Evolutionary conservation across 2,113 vertebrate species (phyloP).

Genomic region (Myrmecobius fasciatus): DNA sequence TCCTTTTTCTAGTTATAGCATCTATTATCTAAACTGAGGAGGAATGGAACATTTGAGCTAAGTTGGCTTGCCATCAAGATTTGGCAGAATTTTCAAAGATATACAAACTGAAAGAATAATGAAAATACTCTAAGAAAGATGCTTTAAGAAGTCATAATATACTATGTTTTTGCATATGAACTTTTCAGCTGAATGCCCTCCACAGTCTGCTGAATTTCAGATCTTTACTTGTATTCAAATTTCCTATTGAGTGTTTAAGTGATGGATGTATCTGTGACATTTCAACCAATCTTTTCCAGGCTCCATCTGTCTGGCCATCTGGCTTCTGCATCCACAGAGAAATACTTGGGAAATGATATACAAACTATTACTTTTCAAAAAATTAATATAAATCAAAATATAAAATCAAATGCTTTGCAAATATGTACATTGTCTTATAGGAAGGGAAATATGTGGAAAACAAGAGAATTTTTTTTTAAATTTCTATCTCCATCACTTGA

Average conservation of each 20-base stretch:
- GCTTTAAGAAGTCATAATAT: slow-evolving; percentile 64
- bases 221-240: slow-evolving; percentile 79
- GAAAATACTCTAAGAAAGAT: slow-evolving; percentile 47
- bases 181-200: slow-evolving; percentile 76
- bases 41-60: background rate
- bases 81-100: slow-evolving; percentile 28
- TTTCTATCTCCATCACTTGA: slow-evolving; percentile 61
- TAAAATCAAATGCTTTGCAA: slow-evolving; percentile 66
- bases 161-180: slow-evolving; percentile 67
- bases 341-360: slow-evolving; percentile 75
- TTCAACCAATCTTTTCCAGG: slow-evolving; percentile 79
- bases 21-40: slow-evolving; percentile 11
- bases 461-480: slow-evolving; percentile 25
- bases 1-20: background rate
- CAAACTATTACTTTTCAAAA: slow-evolving; percentile 73
- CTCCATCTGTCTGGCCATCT: slow-evolving; percentile 87
- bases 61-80: slow-evolving; percentile 31
- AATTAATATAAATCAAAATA: slow-evolving; percentile 73
- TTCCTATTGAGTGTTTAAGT: slow-evolving; percentile 70
- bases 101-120: slow-evolving; percentile 48
- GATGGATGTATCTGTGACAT: slow-evolving; percentile 79
- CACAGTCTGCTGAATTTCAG: slow-evolving; percentile 71
- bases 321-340: slow-evolving; percentile 79
- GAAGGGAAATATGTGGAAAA: slow-evolving; percentile 62
- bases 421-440: slow-evolving; percentile 42